Base-by-base conservation (phyloP, 2,797 vertebrate genomes). In the Chloroceryle inda region DNA sequence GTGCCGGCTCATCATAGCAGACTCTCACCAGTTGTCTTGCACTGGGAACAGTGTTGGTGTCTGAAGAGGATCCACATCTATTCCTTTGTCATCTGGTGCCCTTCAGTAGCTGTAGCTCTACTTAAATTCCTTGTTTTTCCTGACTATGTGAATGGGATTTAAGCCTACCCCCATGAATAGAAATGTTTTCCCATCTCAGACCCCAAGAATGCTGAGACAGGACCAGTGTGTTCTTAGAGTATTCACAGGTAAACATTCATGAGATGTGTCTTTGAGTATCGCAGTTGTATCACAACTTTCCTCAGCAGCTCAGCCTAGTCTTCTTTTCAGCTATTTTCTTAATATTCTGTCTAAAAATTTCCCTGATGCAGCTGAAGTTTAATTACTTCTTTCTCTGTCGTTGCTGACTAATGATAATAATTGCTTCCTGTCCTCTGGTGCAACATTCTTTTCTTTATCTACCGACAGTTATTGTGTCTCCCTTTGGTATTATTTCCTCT, bases 381-480 rank as follows among this genome's bases (percentile, higher is more conserved):
- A 96, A 94, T 97, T 94, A 96, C 88, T 91, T 87, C 71, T 91
- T 76, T 89, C 85, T 83, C 84, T 83, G 56, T 80, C 91, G 84
- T 77, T 93, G 95, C 96, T 97, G 96, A 97, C 94, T 94, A 96
- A 97, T 93, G 89, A 68, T 82, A 96, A 93, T 96, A 96, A 96
- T 95, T 92, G 82, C 58, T 94, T 95, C 88, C 71, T 85, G 81
- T 95, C 55, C 92, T 96, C 94, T 94, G 62, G 94, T 94, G 96
- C 71, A 93, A 94, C 94, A 94, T 95, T 87, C 47, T 85, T 94
- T 92, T 89, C 81, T 90, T n/a, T 95, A 49, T 84, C 49, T 91
- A 76, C 64, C 86, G 79, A 89, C 58, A 92, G 76, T 89, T 96
- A 87, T 82, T 83, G 76, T 93, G 38, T 69, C 73, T 96, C 96